These are phyloP conservation scores for Pongo pygmaeus DNA, from an alignment of 2,113 vertebrate species.

Conservation along the genomic window DNA sequence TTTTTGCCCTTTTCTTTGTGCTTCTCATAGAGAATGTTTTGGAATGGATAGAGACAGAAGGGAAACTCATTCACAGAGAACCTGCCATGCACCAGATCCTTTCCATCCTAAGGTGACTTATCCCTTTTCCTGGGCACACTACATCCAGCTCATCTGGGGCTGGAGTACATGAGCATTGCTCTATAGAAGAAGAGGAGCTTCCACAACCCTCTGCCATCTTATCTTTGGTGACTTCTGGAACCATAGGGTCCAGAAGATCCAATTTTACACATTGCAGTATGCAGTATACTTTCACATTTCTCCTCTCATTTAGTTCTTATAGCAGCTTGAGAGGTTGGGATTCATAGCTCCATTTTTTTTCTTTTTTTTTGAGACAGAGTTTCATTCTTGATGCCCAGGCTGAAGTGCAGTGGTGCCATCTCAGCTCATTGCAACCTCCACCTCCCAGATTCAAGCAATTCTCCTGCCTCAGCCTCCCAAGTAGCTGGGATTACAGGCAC, in stretches of 20 bases:
- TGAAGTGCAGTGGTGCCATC: no score
- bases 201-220: neutral
- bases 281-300: neutral
- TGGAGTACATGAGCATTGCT: neutral
- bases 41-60: neutral
- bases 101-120: neutral
- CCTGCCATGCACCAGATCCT: neutral
- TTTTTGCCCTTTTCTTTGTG: neutral
- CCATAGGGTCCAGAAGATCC: neutral
- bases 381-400: no score
- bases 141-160: neutral
- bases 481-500: no score
- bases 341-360: neutral
- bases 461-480: no score
- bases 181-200: neutral
- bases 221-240: neutral
- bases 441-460: no score
- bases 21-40: neutral
- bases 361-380: neutral
- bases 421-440: no score
- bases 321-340: neutral
- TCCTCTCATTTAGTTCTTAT: neutral
- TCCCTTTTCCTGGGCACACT: no score
- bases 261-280: rapidly evolving
- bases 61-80: neutral